Conservation (phyloP, 1,140 invertebrate species). For the Ostrea edulis region DNA sequence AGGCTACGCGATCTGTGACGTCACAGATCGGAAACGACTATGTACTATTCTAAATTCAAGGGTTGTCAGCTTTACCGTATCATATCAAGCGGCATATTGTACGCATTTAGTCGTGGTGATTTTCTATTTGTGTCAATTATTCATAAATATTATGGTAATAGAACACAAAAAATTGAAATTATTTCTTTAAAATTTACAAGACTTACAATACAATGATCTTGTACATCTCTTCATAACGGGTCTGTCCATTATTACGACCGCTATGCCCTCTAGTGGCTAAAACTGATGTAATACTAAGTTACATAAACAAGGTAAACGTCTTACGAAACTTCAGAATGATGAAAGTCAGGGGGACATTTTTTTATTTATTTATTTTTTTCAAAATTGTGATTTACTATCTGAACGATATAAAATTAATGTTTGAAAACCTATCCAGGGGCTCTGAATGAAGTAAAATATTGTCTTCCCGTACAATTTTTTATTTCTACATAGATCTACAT, state of each 20-base stretch:
- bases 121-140: not conserved
- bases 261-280: not conserved
- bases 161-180: too few relatives aligned
- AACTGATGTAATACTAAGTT: not conserved
- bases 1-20: constrained; percentile 3
- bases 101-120: not conserved
- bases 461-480: too few relatives aligned
- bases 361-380: too few relatives aligned
- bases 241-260: not conserved
- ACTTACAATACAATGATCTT: too few relatives aligned
- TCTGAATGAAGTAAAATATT: too few relatives aligned
- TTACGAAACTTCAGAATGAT: not conserved
- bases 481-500: too few relatives aligned
- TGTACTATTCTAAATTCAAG: not conserved
- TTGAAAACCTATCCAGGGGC: too few relatives aligned
- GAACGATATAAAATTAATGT: too few relatives aligned
- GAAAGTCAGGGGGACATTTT: too few relatives aligned
- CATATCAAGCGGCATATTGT: not conserved
- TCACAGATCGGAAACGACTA: not conserved
- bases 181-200: too few relatives aligned
- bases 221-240: not conserved
- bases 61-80: not conserved
- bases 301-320: not conserved
- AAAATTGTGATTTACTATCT: too few relatives aligned
- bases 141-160: not conserved